Conservation (phyloP, 2,888 invertebrate genomes). For the Gortyna flavago region DNA sequence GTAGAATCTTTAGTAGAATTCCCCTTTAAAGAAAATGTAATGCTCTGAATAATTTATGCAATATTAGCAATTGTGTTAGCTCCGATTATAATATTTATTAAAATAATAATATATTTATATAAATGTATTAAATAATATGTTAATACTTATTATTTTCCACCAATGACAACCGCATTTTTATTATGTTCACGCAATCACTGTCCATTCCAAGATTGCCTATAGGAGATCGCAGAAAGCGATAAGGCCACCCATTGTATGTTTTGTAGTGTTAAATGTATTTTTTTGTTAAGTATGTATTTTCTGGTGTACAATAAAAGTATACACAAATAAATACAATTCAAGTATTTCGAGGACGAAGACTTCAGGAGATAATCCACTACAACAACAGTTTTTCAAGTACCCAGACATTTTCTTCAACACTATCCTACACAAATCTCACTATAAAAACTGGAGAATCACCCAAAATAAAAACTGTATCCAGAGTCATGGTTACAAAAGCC, state of each 20-base stretch:
- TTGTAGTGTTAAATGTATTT: background rate
- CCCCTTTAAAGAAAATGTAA: background rate
- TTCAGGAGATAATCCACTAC: background rate
- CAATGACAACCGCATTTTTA: background rate
- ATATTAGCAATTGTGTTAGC: no score
- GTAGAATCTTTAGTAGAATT: background rate
- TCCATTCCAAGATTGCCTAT: background rate
- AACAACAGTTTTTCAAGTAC: background rate
- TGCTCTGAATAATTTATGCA: no score
- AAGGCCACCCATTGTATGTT: background rate
- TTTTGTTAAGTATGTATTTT: background rate
- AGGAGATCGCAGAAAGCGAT: background rate
- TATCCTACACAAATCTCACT: background rate
- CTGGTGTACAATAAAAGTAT: background rate
- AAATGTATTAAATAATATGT: no score
- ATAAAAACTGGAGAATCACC: background rate
- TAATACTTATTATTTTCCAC: background rate
- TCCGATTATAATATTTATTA: no score
- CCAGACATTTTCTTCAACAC: background rate
- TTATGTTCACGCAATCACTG: background rate
- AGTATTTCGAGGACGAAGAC: background rate
- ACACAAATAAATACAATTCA: background rate
- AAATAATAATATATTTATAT: no score
- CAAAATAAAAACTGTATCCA: conserved; percentile 23
- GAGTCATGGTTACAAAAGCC: conserved; percentile 18